phyloP scores from a whole-genome alignment of 2,888 invertebrate species.

The Lomographa bimaculata region DNA sequence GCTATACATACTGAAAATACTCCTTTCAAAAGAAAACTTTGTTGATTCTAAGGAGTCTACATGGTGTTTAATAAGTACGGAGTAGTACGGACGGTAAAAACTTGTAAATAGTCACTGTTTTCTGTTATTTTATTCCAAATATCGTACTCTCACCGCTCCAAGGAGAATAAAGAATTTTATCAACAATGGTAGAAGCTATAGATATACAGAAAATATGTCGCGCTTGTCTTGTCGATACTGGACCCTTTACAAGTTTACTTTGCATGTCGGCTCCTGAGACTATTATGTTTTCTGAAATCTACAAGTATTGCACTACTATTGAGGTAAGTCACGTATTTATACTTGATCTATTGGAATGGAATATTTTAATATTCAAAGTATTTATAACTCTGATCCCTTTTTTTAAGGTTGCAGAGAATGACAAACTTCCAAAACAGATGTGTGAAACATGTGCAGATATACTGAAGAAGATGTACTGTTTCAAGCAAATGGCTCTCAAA shows the following conservation, averaged over 20 bases:
- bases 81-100: too few species aligned
- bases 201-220: constrained; percentile 71
- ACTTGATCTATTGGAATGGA: too few species aligned
- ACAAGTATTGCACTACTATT: constrained; percentile 74
- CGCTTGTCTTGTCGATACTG: constrained; percentile 65
- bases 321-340: constrained; percentile 59
- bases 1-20: too few species aligned
- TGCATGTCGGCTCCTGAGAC: constrained; percentile 55
- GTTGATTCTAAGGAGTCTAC: too few species aligned
- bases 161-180: too few species aligned
- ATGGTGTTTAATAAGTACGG: too few species aligned
- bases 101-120: too few species aligned
- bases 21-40: too few species aligned
- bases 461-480: constrained; percentile 68
- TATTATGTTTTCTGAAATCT: constrained; percentile 50
- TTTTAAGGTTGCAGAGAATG: constrained; percentile 65
- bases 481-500: constrained; percentile 71
- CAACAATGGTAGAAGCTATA: constrained; percentile 51
- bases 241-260: constrained; percentile 71
- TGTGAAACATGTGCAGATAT: constrained; percentile 72
- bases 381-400: too few species aligned
- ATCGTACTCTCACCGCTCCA: too few species aligned
- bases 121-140: too few species aligned
- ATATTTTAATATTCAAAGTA: too few species aligned
- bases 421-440: constrained; percentile 66